Evolutionary conservation across 2,113 vertebrate genomes (phyloP).

Genomic region (Poecile atricapillus): DNA sequence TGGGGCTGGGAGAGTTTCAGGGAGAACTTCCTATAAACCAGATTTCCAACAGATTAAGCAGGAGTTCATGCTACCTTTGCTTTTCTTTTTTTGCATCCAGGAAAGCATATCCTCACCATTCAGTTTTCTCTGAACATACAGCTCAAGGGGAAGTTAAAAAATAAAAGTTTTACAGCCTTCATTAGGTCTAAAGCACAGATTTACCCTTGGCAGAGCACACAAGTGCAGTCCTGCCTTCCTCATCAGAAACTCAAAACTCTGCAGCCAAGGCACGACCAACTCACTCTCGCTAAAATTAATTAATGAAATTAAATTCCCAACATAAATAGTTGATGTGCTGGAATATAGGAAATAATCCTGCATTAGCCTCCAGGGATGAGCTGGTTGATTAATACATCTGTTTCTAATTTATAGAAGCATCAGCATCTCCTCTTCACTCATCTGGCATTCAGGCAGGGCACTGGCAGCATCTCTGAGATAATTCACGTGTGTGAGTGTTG

Average conservation of each 20-base stretch:
- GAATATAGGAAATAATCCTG: constrained; percentile 49
- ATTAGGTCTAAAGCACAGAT: not conserved
- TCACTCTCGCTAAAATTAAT: not conserved
- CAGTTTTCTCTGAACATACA: not conserved
- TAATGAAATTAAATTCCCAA: constrained; percentile 39
- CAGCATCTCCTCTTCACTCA: not conserved
- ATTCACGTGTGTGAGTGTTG: not conserved
- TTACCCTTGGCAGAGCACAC: not conserved
- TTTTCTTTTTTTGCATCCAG: not conserved
- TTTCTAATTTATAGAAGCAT: constrained; percentile 32
- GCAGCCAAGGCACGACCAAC: not conserved
- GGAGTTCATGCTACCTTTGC: not conserved
- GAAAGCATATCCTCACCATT: not conserved
- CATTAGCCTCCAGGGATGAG: constrained; percentile 19
- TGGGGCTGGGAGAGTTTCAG: not conserved
- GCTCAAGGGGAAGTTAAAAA: not conserved
- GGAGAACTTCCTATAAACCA: not conserved
- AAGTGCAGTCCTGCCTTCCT: not conserved
- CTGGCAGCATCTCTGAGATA: not conserved
- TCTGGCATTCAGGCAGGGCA: not conserved
- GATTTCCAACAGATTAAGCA: not conserved
- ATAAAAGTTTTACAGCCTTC: not conserved
- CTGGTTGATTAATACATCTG: constrained; percentile 41
- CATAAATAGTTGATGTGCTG: constrained; percentile 34
- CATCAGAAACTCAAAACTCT: not conserved